Conservation (phyloP, 2,113 vertebrate genomes). For the Ophiodon elongatus region DNA sequence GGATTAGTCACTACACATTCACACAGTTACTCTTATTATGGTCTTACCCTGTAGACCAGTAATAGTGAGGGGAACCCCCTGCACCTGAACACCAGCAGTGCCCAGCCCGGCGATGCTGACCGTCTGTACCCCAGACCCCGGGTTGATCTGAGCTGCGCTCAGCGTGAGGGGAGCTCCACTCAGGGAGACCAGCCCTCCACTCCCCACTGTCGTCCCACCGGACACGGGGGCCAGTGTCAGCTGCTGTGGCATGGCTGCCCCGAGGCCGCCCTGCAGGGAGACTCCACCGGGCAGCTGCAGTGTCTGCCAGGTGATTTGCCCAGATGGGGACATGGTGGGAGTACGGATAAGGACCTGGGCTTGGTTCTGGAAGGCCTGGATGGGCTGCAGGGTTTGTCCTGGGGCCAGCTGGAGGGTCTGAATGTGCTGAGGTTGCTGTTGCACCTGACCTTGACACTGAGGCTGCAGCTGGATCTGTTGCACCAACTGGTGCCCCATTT, state of each 20-base stretch:
- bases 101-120: conserved; percentile 96
- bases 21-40: background rate
- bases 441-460: conserved; percentile 82
- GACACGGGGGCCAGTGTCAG: conserved; percentile 94
- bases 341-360: conserved; percentile 97
- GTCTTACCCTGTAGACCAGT: conserved; percentile 94
- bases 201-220: conserved; percentile 88
- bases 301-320: conserved; percentile 99
- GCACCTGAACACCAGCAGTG: conserved; percentile 94
- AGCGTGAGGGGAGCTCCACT: conserved; percentile 94
- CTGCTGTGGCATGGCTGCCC: conserved; percentile 92
- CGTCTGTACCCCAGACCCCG: conserved; percentile 96
- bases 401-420: conserved; percentile 94
- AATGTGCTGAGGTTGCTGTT: conserved; percentile 89
- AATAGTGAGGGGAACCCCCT: conserved; percentile 97
- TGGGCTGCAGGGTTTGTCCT: conserved; percentile 83
- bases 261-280: conserved; percentile 92
- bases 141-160: conserved; percentile 95
- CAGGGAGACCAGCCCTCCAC: conserved; percentile 92
- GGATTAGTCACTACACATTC: background rate
- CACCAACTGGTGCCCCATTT: conserved; percentile 93
- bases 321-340: conserved; percentile 94
- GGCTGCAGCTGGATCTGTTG: conserved; percentile 97
- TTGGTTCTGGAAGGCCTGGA: conserved; percentile 93
- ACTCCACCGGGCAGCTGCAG: conserved; percentile 89